These are phyloP conservation scores for Archaeoteleia sp. DNA, from an alignment of 2,888 invertebrate species.

Conservation along the genomic window DNA sequence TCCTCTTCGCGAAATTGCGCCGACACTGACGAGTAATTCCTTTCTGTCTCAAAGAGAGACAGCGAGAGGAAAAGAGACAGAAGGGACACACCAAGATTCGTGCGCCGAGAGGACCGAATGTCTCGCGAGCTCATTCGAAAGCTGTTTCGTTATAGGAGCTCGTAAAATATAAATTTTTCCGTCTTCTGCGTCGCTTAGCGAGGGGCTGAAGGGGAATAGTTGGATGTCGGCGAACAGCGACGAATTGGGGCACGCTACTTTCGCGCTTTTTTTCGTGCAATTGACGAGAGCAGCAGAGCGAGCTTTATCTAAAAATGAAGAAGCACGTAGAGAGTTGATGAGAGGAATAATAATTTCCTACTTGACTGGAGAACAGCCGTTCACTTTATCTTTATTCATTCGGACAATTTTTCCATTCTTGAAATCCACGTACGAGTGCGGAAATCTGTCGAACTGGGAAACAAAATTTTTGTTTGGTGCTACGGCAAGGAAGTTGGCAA, in stretches of 20 bases:
- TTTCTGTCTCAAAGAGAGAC: slow-evolving; percentile 27
- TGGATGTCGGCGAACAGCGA: too few species aligned
- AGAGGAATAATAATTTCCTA: slow-evolving; percentile 1
- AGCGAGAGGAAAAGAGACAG: neutral
- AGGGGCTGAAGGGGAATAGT: slow-evolving; percentile 5
- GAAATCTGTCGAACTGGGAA: too few species aligned
- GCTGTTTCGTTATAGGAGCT: slow-evolving; percentile 11
- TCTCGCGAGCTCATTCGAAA: slow-evolving; percentile 9
- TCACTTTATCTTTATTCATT: too few species aligned
- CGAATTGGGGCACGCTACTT: neutral
- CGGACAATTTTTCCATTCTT: too few species aligned
- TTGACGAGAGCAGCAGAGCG: neutral
- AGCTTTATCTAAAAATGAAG: neutral
- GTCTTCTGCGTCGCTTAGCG: neutral
- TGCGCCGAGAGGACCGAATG: neutral
- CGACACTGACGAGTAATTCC: slow-evolving; percentile 45
- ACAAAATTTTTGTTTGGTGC: too few species aligned
- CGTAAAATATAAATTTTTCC: slow-evolving; percentile 21
- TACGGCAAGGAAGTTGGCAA: too few species aligned
- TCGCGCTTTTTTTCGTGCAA: neutral
- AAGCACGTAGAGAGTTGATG: neutral
- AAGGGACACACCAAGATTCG: too few species aligned
- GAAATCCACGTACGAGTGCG: too few species aligned
- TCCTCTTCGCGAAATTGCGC: slow-evolving; percentile 29
- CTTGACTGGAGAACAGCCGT: neutral